Conservation (phyloP, 1,140 invertebrate genomes). For the Temnothorax longispinosus region DNA sequence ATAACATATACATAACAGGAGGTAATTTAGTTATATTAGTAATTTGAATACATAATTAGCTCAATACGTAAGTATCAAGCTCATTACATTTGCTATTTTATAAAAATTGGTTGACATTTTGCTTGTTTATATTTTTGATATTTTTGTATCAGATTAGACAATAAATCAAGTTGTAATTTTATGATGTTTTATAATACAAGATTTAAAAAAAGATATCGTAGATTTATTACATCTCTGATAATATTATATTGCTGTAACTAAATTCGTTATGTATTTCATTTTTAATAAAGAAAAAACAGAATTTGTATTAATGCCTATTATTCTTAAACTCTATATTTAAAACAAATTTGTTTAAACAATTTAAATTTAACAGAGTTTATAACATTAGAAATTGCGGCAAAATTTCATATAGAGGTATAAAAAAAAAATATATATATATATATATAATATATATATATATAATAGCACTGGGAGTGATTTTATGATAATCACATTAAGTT, state of each 20-base stretch:
- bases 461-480: not conserved
- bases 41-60: not conserved
- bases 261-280: too few relatives aligned
- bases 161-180: not conserved
- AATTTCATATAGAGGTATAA: not conserved
- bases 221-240: too few relatives aligned
- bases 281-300: not conserved
- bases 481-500: not conserved
- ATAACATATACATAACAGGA: not conserved
- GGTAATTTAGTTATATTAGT: not conserved
- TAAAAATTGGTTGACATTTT: not conserved
- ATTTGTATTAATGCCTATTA: not conserved
- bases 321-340: not conserved
- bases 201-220: too few relatives aligned
- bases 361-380: not conserved
- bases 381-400: not conserved
- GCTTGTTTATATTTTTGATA: slow-evolving; percentile 6
- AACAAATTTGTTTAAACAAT: not conserved
- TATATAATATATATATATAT: not conserved
- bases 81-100: not conserved
- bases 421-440: too few relatives aligned
- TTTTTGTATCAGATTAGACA: not conserved
- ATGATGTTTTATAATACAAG: too few relatives aligned
- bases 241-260: too few relatives aligned
- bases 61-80: not conserved